Evolutionary conservation across 1,140 invertebrate species (phyloP).

Genomic region (Drosophila kanapiae): DNA sequence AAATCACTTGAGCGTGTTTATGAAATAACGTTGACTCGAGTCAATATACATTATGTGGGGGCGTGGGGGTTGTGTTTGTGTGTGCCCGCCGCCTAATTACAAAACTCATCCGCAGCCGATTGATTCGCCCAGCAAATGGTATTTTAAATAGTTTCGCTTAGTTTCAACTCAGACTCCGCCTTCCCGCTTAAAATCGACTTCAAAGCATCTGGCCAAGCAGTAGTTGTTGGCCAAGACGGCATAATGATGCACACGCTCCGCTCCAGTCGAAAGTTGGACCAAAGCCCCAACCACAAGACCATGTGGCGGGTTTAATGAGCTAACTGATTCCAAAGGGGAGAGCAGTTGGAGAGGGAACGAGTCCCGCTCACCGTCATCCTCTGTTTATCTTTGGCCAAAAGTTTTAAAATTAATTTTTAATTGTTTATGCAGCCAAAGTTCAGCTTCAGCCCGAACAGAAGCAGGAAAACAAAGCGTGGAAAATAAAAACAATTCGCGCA

Average conservation of each 20-base stretch:
- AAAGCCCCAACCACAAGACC: conserved; percentile 33
- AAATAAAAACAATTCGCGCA: conserved; percentile 38
- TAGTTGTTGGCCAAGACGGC: conserved; percentile 17
- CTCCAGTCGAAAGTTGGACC: conserved; percentile 4
- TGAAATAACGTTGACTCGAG: conserved; percentile 59
- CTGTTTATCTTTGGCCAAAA: conserved; percentile 55
- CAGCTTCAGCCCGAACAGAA: conserved; percentile 24
- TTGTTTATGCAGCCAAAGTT: conserved; percentile 66
- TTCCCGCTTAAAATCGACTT: conserved; percentile 32
- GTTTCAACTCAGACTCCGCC: conserved; percentile 13
- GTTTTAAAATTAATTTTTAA: conserved; percentile 78
- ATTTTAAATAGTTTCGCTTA: conserved; percentile 78
- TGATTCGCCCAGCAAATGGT: conserved; percentile 75
- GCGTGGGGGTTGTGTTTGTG: conserved; percentile 14
- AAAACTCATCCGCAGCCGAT: conserved; percentile 62
- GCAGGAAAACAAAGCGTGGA: conserved; percentile 20
- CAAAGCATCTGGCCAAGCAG: conserved; percentile 18
- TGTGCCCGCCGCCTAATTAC: conserved; percentile 67
- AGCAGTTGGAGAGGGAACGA: neutral
- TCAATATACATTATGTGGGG: conserved; percentile 20
- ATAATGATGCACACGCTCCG: conserved; percentile 54
- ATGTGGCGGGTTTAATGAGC: conserved; percentile 76
- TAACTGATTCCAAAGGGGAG: conserved; percentile 35
- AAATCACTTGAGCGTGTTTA: conserved; percentile 78
- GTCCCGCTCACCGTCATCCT: conserved; percentile 38